Evolutionary conservation across 2,113 vertebrate species (phyloP).

Genomic region (Xiphias gladius): DNA sequence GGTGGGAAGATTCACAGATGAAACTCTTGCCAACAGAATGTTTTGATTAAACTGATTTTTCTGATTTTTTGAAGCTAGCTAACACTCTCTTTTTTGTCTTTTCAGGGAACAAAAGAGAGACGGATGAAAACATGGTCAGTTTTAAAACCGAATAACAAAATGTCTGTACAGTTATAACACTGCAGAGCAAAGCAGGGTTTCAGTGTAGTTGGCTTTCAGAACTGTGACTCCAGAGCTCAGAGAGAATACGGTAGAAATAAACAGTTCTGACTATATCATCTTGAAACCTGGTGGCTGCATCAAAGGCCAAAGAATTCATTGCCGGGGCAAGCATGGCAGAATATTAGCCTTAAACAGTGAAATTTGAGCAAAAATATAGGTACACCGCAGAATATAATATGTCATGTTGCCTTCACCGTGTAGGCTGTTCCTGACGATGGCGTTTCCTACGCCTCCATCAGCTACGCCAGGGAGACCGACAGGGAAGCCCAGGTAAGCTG

Average conservation of each 20-base stretch:
- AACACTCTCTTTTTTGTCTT: not conserved
- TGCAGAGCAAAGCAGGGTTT: too few relatives aligned
- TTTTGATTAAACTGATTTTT: not conserved
- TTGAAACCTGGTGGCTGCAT: too few relatives aligned
- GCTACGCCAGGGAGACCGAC: not conserved
- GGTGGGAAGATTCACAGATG: not conserved
- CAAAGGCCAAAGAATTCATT: too few relatives aligned
- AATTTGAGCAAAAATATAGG: too few relatives aligned
- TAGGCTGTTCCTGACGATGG: conserved; percentile 16
- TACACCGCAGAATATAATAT: too few relatives aligned
- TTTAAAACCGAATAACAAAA: not conserved
- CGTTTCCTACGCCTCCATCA: conserved; percentile 32
- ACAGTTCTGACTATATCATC: too few relatives aligned
- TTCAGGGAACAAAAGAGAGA: not conserved
- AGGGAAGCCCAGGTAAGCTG: not conserved
- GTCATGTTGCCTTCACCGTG: not conserved
- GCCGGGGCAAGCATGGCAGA: too few relatives aligned
- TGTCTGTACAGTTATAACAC: too few relatives aligned
- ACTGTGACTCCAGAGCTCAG: too few relatives aligned
- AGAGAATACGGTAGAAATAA: too few relatives aligned
- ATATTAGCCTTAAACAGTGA: too few relatives aligned
- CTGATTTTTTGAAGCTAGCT: not conserved
- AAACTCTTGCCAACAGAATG: not conserved
- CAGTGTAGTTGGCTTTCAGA: not conserved
- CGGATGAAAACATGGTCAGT: not conserved